These are phyloP conservation scores for Aphrophora alni DNA, from an alignment of 2,888 invertebrate genomes.

Conservation along the genomic window DNA sequence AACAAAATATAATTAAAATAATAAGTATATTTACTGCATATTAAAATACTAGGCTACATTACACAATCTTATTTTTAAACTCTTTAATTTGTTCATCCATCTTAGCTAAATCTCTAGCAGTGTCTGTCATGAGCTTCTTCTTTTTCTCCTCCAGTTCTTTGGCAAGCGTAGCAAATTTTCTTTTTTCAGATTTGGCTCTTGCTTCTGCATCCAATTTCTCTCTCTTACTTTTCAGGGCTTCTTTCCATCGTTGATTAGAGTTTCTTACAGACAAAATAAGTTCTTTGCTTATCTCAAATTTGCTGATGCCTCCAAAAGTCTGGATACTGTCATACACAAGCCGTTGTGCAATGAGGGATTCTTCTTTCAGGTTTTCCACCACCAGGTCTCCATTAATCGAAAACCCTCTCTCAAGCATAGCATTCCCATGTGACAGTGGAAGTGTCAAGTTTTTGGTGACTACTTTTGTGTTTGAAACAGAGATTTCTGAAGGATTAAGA, in stretches of 20 bases:
- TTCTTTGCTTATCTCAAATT: neutral
- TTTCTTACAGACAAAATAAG: neutral
- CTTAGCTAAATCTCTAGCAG: no score
- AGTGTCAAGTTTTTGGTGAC: no score
- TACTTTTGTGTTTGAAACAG: no score
- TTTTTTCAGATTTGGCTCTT: neutral
- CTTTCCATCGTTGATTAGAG: neutral
- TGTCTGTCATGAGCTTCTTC: neutral
- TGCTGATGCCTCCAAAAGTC: neutral
- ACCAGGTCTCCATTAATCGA: neutral
- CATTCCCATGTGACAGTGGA: conserved; percentile 19
- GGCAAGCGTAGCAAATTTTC: neutral
- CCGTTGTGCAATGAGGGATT: no score
- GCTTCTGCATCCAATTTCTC: neutral
- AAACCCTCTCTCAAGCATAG: no score
- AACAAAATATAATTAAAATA: no score
- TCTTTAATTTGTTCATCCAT: no score
- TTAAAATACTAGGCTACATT: no score
- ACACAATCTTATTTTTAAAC: no score
- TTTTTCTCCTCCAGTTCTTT: conserved; percentile 8
- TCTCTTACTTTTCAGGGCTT: neutral
- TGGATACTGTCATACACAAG: neutral
- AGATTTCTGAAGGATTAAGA: no score
- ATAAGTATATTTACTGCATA: no score
- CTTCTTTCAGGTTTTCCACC: neutral